Evolutionary conservation across 2,113 vertebrate species (phyloP), one percentile per base, ranked within the genome.

Genomic region (Lepus timidus): DNA sequence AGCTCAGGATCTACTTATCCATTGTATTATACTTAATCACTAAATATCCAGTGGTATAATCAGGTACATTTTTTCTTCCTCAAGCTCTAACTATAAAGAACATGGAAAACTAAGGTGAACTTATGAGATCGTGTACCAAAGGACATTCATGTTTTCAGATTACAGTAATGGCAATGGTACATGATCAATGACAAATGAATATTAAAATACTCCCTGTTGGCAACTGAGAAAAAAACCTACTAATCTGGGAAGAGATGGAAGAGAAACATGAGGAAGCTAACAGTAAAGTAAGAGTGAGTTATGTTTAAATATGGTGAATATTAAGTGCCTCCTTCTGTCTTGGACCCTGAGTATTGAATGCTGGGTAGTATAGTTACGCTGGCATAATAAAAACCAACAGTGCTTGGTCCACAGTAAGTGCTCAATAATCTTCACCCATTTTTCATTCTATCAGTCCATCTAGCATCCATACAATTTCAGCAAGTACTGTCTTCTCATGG

Each of bases 1-100:
- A 92, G 55, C 17, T 80, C 36, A 89, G 52, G 33, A 68, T 68
- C 93, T 92, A 64, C 52, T 90, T 79, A 79, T 80, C 25, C 61
- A 93, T 67, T 11, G 3, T 76, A 74, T 64, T 23, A 52, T 75
- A 31, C 22, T 23, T 44, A 93, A 52, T 4, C 62, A 33, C 51
- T 88, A 93, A 55, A 85, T 61, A 92, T 23, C 36, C 36, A 82
- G 10, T 58, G 31, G 64, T 49, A 81, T 29, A 71, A 76, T 36
- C 49, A 67, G 10, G 16, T 81, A 81, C 52, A 44, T 19, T 65
- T 93, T 61, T 19, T 82, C 19, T 93, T 90, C 44, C n/a, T 19
- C 75, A 62, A 93, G 33, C 10, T 82, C 6, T 78, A 74, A 89
- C 68, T 52, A 52, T 2, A 71, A 81, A 93, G 23, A 67, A 64